Evolutionary conservation across 2,888 invertebrate species (phyloP).

Genomic region (Microctonus aethiopoides): DNA sequence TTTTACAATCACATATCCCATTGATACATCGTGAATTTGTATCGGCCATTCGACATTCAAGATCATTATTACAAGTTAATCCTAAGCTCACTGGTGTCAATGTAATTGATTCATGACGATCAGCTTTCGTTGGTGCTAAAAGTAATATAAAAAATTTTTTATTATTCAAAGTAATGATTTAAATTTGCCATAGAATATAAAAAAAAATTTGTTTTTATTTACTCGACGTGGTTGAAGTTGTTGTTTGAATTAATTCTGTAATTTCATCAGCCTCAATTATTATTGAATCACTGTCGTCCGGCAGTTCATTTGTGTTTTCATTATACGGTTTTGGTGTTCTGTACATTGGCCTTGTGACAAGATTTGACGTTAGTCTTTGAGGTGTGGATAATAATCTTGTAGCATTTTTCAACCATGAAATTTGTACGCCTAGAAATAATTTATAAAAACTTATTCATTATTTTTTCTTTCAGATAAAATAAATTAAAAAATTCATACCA

Average conservation of each 20-base stretch:
- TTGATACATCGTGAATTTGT: constrained; percentile 79
- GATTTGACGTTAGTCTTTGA: constrained; percentile 49
- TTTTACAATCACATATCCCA: constrained; percentile 82
- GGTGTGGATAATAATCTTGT: constrained; percentile 54
- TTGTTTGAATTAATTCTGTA: constrained; percentile 49
- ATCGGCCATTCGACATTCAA: constrained; percentile 85
- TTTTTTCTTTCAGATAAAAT: background rate
- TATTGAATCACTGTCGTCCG: constrained; percentile 57
- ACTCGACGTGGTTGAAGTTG: constrained; percentile 42
- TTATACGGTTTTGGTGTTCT: constrained; percentile 46
- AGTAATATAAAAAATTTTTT: background rate
- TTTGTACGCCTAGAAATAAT: constrained; percentile 52
- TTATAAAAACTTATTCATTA: constrained; percentile 27
- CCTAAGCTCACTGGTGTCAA: constrained; percentile 77
- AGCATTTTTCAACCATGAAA: constrained; percentile 62
- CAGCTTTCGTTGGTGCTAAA: constrained; percentile 57
- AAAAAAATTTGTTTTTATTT: background rate
- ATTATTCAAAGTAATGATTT: background rate
- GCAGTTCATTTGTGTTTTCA: constrained; percentile 49
- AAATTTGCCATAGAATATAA: background rate
- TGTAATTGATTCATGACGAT: constrained; percentile 56
- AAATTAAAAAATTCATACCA: constrained; percentile 24
- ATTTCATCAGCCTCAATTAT: constrained; percentile 57
- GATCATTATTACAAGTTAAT: constrained; percentile 78
- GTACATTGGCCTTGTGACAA: constrained; percentile 53